These are phyloP conservation scores for Scyliorhinus canicula DNA, from an alignment of 2,797 vertebrate species.

Conservation along the genomic window DNA sequence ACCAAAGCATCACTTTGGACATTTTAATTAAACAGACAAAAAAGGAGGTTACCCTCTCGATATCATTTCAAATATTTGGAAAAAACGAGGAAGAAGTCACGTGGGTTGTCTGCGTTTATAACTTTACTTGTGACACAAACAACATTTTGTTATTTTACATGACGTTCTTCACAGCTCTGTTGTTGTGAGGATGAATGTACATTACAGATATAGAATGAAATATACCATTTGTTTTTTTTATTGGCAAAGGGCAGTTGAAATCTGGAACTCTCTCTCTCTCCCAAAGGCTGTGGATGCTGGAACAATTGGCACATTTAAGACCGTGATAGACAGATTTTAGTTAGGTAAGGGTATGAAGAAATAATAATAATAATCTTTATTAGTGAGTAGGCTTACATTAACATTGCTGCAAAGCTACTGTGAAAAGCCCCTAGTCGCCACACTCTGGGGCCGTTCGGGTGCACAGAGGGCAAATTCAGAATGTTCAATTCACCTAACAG, in stretches of 20 bases:
- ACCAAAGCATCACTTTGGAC: not conserved
- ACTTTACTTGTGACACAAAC: not conserved
- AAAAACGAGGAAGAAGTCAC: not conserved
- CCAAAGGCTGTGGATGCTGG: not conserved
- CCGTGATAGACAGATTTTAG: not conserved
- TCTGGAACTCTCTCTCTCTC: not conserved
- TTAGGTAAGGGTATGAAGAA: not conserved
- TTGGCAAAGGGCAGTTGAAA: not conserved
- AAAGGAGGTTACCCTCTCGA: not conserved
- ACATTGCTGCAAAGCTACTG: too few species aligned
- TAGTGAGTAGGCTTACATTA: too few species aligned
- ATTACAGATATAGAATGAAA: not conserved
- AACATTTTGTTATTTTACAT: not conserved
- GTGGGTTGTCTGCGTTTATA: not conserved
- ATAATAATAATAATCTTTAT: too few species aligned
- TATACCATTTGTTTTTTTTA: not conserved
- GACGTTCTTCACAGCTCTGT: not conserved
- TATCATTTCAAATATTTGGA: not conserved
- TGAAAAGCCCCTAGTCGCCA: too few species aligned
- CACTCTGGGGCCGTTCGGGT: too few species aligned
- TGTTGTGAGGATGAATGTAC: not conserved
- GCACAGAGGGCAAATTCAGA: too few species aligned
- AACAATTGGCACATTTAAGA: not conserved
- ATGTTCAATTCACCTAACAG: too few species aligned
- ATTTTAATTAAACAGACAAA: constrained; percentile 1